Evolutionary conservation across 2,797 vertebrate species (phyloP), one percentile per base, ranked within the genome.

Genomic region (Pygocentrus nattereri): DNA sequence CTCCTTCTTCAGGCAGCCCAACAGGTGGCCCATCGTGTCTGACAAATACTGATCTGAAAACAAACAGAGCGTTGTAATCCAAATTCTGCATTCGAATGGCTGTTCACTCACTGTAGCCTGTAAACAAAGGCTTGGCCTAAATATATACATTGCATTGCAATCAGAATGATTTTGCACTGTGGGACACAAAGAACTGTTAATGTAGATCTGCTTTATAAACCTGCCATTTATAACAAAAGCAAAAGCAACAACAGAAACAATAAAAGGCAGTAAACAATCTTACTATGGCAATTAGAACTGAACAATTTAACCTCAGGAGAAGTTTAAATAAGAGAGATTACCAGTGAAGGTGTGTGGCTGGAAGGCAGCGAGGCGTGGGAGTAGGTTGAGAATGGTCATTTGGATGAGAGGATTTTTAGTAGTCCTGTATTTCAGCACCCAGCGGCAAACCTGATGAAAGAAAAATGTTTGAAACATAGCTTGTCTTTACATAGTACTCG

Each of bases 331-430:
- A 13, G 23, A 16, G 15, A 21, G 12, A 31, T 3, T 90, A 99
- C 98, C 98, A 94, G 97, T 99, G 88, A 99, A 99, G 0, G 92
- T 95, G 1, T 96, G 95, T 5, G 98, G 95, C 88, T 97, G 96
- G 91, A 99, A 99, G 38, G 98, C 98, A 0, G 97, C 97, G 83
- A 99, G 73, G 6, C 98, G 97, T 0, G 98, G 98, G 8, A 99
- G 92, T 78, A 99, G 91, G 84, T 97, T 98, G 83, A 99, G 96
- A 85, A 97, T 97, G 0, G 96, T 98, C 97, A 98, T 97, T 94
- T 99, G 98, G 92, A 99, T 99, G 86, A 99, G 92, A 21, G 97
- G 97, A 88, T 97, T 99, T 92, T 99, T 99, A 92, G 97, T 97
- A 74, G 95, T 96, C 88, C 94, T 95, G 90, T 98, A 99, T 83